Base-by-base conservation (phyloP, 2,797 vertebrate genomes). In the Triplophysa bombifrons region DNA sequence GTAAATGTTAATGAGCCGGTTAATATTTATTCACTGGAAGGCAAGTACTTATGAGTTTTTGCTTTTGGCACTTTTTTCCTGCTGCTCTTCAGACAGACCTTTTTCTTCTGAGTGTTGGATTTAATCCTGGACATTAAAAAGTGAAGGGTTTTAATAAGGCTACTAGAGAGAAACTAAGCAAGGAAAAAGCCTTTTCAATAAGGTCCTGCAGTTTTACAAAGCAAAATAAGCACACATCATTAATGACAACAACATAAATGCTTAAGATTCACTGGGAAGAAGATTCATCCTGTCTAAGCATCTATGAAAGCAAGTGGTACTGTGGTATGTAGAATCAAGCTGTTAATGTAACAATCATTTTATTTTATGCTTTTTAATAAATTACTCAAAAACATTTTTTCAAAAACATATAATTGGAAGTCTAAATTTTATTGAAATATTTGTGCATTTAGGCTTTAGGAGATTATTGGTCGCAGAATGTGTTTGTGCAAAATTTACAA, bases 91-190 rank as follows among this genome's bases (percentile, higher is more conserved):
- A 82, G 22, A 22, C 86, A 87, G 17, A 0, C 0, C 66, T 68
- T 82, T 50, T 38, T 84, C 46, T 20, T 58, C 25, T 7, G 20
- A 51, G 34, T 5, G 19, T 72, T 65, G 38, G n/a, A 80, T 19
- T 78, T 76, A 46, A 77, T 65, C 58, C 86, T 87, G 67, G 14
- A 86, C 58, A 74, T 12, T 3, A 56, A 73, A 79, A 3, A n/a
- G 12, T 55, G 27, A 76, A 58, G 20, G 51, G 38, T n/a, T 53
- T 74, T 78, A 4, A 58, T 71, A 78, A 30, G 30, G 30, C 30
- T 4, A 61, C 70, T 48, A n/a, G 3, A 41, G 4, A 61, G 20
- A 58, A 67, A 20, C 41, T 44, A 14, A 70, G 10, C n/a, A 27
- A 66, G 48, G 56, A 20, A 56, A 71, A 63, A 27, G 7, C 44